Conservation (phyloP, 37 sponge, comb jelly and placozoan species). For the Eunapius fragilis region DNA sequence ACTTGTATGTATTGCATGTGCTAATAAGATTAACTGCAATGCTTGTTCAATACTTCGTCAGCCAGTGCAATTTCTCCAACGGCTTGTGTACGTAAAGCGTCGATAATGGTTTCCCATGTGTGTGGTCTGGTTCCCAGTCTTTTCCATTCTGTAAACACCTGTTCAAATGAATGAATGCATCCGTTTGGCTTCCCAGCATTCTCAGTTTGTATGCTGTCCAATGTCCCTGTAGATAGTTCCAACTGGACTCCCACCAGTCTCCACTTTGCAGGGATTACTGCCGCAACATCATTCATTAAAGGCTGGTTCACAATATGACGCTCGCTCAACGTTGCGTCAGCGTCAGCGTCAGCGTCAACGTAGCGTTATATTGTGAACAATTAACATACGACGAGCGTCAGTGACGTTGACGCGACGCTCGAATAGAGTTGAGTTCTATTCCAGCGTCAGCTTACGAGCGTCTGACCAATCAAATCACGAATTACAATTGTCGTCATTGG, state of each 20-base stretch:
- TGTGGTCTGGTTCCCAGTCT: not conserved
- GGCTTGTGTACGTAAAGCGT: not conserved
- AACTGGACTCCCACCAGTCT: not conserved
- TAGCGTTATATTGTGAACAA: no score
- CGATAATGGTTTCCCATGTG: not conserved
- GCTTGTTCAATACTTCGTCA: not conserved
- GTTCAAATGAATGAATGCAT: not conserved
- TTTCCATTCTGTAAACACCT: not conserved
- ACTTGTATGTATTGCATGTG: no score
- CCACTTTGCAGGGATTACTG: slow-evolving; percentile 11
- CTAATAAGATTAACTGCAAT: not conserved
- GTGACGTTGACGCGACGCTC: no score
- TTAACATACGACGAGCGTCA: no score
- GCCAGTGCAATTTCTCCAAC: not conserved
- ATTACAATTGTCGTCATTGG: no score
- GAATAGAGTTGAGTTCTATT: no score
- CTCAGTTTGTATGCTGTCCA: not conserved
- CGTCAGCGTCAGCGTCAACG: no score
- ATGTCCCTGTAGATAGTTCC: not conserved
- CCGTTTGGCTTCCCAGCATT: not conserved
- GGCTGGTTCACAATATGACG: no score
- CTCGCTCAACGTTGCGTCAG: no score
- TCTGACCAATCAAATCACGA: no score
- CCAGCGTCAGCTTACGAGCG: no score
- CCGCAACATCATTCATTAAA: slow-evolving; percentile 12